Evolutionary conservation across 2,797 vertebrate genomes (phyloP), one percentile per base, ranked within the genome.

Genomic region (Sorex maritimensis): DNA sequence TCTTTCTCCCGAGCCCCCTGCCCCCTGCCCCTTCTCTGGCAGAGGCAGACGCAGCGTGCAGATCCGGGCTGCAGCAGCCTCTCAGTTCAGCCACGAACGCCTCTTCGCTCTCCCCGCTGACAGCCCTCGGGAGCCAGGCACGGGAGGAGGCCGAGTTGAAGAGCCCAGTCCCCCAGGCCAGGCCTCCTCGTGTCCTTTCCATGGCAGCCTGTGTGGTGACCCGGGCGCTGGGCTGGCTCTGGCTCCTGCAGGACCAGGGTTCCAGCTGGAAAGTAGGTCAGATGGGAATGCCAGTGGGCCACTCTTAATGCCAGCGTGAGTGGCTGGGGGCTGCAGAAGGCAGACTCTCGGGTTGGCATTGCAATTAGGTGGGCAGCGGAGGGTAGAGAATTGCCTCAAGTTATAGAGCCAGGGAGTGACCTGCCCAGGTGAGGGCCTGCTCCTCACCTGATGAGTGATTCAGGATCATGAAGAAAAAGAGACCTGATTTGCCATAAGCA

Each of bases 371-470:
- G 58, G 38, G 65, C 82, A 74, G 19, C 26, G 46, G 91, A 93
- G 85, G 24, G 17, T n/a, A 41, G 94, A 79, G 87, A 52, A 52
- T 90, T 82, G 88, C 91, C 84, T 93, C 4, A 93, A 88, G 81
- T 87, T 78, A 81, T 46, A 78, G 61, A 83, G 52, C 86, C 44
- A 5, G 65, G 72, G 69, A 72, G 75, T 46, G 72, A 46, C 81
- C 92, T 84, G 34, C 83, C 34, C 2, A 2, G 67, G 34, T 1
- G 34, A 34, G 34, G 34, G 34, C 34, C 41, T 44, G 41, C 41
- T 44, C 41, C 41, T 44, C 41, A 2, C 41, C 41, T 44, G 41
- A 7, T 44, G 41, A 44, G 7, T 44, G 41, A 44, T 44, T 44
- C 41, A 44, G 41, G 41, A 44, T 44, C 41, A 9, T 52, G 49